phyloP scores from a whole-genome alignment of 2,888 invertebrate species.

The Folsomia candida region DNA sequence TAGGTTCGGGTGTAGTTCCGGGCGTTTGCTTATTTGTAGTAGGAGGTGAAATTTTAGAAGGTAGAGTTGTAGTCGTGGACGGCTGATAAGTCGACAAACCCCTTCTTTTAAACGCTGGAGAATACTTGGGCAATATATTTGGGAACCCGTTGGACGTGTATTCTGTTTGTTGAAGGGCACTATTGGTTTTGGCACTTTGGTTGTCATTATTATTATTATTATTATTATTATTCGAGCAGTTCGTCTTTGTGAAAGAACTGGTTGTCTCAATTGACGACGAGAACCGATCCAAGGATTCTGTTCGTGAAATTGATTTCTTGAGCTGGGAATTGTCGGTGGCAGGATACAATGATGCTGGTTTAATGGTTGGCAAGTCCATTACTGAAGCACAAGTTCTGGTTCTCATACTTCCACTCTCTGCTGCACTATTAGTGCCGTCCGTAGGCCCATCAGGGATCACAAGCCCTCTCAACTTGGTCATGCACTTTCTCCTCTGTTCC shows the following conservation, averaged over 20 bases:
- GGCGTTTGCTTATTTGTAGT: slow-evolving; percentile 52
- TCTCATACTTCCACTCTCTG: too few species aligned
- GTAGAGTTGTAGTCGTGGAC: slow-evolving; percentile 24
- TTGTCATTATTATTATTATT: background rate
- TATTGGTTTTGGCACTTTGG: slow-evolving; percentile 41
- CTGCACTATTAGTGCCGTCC: background rate
- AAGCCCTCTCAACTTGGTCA: slow-evolving; percentile 81
- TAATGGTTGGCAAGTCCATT: slow-evolving; percentile 75
- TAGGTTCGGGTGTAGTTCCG: slow-evolving; percentile 53
- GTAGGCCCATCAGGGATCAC: slow-evolving; percentile 72
- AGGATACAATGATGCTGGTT: slow-evolving; percentile 20
- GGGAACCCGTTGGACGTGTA: slow-evolving; percentile 42
- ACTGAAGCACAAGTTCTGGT: slow-evolving; percentile 59
- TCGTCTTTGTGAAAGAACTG: slow-evolving; percentile 7
- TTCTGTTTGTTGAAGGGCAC: slow-evolving; percentile 48
- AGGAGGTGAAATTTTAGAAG: slow-evolving; percentile 35
- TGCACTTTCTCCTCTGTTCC: slow-evolving; percentile 76
- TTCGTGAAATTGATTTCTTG: slow-evolving; percentile 31
- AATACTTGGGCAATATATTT: slow-evolving; percentile 68
- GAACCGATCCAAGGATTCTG: slow-evolving; percentile 44
- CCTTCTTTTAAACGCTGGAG: slow-evolving; percentile 76
- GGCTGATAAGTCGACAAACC: slow-evolving; percentile 64
- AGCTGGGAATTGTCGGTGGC: background rate
- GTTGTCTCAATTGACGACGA: slow-evolving; percentile 26
- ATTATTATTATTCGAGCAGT: background rate